These are phyloP conservation scores for Cerastis rubricosa DNA, from an alignment of 2,888 invertebrate genomes.

Conservation along the genomic window DNA sequence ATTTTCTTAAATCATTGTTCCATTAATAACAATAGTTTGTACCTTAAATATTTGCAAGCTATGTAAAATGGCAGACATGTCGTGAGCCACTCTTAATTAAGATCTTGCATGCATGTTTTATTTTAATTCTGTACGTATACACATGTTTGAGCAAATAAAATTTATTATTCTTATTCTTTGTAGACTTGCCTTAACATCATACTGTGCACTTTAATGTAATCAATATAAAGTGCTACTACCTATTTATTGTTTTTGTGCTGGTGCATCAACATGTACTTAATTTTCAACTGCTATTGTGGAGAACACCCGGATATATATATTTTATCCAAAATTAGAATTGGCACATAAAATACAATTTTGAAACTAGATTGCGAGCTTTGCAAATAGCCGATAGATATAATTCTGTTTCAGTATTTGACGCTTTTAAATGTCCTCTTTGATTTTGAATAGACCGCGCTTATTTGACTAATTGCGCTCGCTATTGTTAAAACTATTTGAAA, in stretches of 20 bases:
- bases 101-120: no score
- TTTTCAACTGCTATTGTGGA: not conserved
- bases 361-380: not conserved
- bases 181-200: not conserved
- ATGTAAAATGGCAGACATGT: no score
- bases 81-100: no score
- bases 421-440: not conserved
- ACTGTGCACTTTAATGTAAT: not conserved
- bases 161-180: no score
- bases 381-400: not conserved
- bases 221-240: not conserved
- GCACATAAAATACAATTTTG: no score
- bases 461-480: not conserved
- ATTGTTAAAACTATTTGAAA: not conserved
- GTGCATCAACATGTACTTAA: not conserved
- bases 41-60: no score
- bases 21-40: no score
- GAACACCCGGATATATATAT: not conserved
- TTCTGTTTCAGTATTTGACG: not conserved
- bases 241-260: not conserved
- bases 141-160: no score
- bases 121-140: no score
- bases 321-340: no score
- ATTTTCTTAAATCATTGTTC: no score
- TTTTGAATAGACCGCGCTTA: not conserved